Conservation (phyloP, 2,888 invertebrate genomes). For the Nephrotoma appendiculata region DNA sequence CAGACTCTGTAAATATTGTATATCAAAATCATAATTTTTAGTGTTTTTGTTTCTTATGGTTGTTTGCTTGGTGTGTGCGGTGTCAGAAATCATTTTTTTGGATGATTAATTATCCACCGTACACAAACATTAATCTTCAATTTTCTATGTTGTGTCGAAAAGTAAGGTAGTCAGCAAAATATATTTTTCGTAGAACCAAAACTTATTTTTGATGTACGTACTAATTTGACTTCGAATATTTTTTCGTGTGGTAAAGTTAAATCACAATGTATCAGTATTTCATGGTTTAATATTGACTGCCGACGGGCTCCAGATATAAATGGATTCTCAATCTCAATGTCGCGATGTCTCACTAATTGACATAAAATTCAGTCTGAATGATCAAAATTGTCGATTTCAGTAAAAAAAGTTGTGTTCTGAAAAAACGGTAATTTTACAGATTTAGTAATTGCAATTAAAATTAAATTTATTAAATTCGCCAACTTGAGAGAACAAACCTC, state of each 20-base stretch:
- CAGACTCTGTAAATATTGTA: background rate
- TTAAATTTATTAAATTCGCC: too few species aligned
- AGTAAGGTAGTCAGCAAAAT: background rate
- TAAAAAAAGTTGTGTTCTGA: too few species aligned
- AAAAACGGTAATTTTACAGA: too few species aligned
- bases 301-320: too few species aligned
- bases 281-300: too few species aligned
- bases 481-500: too few species aligned
- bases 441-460: too few species aligned
- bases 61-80: background rate
- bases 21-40: background rate
- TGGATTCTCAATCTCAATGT: too few species aligned
- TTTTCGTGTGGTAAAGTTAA: background rate
- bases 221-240: too few species aligned
- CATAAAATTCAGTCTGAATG: too few species aligned
- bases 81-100: background rate
- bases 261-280: background rate
- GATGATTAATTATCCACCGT: background rate
- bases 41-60: background rate
- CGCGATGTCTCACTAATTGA: too few species aligned
- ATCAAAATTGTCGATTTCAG: too few species aligned
- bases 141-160: background rate
- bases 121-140: background rate
- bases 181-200: background rate
- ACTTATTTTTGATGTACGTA: background rate